phyloP scores from a whole-genome alignment of 2,797 vertebrate species.

The Netta rufina region DNA sequence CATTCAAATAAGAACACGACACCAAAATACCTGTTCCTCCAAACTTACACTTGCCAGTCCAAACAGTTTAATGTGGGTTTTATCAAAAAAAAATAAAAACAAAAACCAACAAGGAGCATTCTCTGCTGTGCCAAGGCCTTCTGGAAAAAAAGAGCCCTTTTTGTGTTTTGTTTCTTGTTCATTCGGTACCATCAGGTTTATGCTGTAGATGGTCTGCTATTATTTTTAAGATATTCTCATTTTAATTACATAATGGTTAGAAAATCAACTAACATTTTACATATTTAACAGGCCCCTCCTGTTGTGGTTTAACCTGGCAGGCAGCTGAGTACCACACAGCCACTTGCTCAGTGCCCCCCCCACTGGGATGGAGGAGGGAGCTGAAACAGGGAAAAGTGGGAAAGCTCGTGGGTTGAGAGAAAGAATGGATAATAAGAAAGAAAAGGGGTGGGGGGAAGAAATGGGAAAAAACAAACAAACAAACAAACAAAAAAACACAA shows the following conservation, averaged over 20 bases:
- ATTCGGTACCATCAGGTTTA: background rate
- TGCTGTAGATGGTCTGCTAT: background rate
- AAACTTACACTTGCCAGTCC: accelerated
- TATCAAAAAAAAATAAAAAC: background rate
- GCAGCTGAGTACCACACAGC: no score
- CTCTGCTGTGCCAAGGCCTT: background rate
- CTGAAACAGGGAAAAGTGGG: no score
- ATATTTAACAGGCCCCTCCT: background rate
- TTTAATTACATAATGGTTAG: background rate
- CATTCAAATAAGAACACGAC: background rate
- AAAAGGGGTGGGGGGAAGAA: no score
- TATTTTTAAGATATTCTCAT: background rate
- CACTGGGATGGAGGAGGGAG: no score
- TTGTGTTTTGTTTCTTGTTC: background rate
- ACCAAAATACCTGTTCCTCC: background rate
- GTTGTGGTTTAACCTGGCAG: no score
- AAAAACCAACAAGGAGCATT: background rate
- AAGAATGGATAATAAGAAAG: no score
- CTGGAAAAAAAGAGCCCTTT: background rate
- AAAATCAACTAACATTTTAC: background rate
- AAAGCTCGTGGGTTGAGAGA: no score
- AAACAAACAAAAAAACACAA: no score
- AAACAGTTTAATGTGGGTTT: background rate
- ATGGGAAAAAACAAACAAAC: no score
- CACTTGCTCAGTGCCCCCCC: no score